These are phyloP conservation scores for Erebia epiphron DNA, from an alignment of 2,888 invertebrate species.

Conservation along the genomic window DNA sequence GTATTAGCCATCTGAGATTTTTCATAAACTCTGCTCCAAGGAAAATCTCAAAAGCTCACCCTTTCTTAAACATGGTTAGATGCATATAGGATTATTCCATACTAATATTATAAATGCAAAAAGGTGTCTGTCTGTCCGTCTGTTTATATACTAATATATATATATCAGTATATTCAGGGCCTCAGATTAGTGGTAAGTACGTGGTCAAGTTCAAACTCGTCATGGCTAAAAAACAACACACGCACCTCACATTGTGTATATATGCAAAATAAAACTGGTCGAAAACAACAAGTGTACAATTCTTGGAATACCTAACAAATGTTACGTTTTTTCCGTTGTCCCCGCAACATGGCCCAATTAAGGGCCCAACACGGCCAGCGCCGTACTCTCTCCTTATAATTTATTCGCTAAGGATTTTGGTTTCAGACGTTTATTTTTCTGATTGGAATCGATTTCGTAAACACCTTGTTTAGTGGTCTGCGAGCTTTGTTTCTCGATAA, in stretches of 20 bases:
- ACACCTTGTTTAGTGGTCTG: slow-evolving; percentile 77
- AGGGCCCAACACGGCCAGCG: slow-evolving; percentile 60
- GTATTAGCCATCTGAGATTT: slow-evolving; percentile 54
- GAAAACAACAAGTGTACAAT: slow-evolving; percentile 76
- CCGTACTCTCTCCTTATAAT: slow-evolving; percentile 68
- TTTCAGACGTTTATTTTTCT: slow-evolving; percentile 65
- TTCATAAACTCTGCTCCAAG: slow-evolving; percentile 47
- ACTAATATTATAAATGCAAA: too few relatives aligned
- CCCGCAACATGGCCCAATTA: slow-evolving; percentile 78
- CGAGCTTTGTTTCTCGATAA: slow-evolving; percentile 62
- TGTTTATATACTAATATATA: too few relatives aligned
- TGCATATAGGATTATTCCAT: background rate
- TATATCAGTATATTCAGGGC: too few relatives aligned
- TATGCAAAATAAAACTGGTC: slow-evolving; percentile 48
- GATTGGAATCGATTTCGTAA: slow-evolving; percentile 78
- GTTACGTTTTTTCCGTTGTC: slow-evolving; percentile 74
- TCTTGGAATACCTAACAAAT: slow-evolving; percentile 81
- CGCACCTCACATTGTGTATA: slow-evolving; percentile 43
- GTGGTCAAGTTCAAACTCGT: slow-evolving; percentile 11
- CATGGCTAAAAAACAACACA: slow-evolving; percentile 15
- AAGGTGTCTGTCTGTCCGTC: too few relatives aligned
- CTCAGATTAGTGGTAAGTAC: background rate
- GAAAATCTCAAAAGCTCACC: slow-evolving; percentile 40
- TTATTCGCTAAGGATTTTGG: slow-evolving; percentile 74
- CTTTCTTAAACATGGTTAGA: slow-evolving; percentile 5